These are phyloP conservation scores for Halichoerus grypus DNA, from an alignment of 2,113 vertebrate species.

Conservation along the genomic window DNA sequence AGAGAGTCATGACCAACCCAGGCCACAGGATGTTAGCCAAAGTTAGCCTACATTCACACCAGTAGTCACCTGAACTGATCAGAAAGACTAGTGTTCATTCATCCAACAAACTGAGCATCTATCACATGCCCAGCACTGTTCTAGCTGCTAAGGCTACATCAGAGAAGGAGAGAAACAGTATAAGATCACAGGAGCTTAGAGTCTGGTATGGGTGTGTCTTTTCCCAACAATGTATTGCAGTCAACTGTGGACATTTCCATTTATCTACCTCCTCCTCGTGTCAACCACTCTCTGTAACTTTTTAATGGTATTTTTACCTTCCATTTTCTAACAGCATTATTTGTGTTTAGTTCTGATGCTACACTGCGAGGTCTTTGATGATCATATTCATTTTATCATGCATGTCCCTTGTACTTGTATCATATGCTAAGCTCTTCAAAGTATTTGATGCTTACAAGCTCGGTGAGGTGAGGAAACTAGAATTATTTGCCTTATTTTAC, in stretches of 20 bases:
- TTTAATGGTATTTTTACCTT: slow-evolving; percentile 10
- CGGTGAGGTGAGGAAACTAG: background rate
- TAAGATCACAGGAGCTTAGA: background rate
- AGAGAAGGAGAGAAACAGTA: background rate
- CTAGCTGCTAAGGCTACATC: background rate
- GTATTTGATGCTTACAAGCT: background rate
- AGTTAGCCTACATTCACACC: background rate
- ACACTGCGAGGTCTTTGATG: background rate
- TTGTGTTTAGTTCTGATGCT: background rate
- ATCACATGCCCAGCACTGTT: background rate
- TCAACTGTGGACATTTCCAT: slow-evolving; percentile 22
- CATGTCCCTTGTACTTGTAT: background rate
- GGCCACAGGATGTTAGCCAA: background rate
- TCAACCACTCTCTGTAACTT: background rate
- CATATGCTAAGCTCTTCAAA: background rate
- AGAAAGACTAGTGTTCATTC: background rate
- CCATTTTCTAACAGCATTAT: slow-evolving; percentile 36
- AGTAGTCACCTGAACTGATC: background rate
- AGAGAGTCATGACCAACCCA: background rate
- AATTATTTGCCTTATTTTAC: slow-evolving; percentile 49
- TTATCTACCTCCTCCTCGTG: background rate
- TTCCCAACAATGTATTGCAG: background rate
- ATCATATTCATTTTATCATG: slow-evolving; percentile 28
- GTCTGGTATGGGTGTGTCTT: background rate
- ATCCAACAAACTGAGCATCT: background rate